Evolutionary conservation across 2,113 vertebrate species (phyloP).

Genomic region (Ranitomeya variabilis): DNA sequence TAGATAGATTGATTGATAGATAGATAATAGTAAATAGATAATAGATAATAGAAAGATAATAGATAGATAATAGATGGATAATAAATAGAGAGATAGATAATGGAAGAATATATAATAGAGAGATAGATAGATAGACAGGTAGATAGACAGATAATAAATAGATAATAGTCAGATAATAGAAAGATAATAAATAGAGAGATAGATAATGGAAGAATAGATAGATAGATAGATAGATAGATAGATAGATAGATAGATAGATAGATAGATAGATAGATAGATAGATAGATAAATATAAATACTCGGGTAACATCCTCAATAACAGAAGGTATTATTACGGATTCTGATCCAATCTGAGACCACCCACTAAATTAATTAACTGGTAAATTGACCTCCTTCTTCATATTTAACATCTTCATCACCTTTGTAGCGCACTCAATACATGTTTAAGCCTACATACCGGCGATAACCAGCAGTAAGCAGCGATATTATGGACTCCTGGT

Average conservation of each 20-base stretch:
- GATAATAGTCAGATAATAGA: background rate
- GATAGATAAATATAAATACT: background rate
- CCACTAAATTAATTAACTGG: slow-evolving; percentile 35
- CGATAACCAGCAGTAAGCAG: background rate
- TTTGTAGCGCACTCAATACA: background rate
- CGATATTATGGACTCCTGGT: background rate
- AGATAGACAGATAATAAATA: background rate
- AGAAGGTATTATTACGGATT: background rate
- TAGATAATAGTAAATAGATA: too few relatives aligned
- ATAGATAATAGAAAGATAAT: background rate
- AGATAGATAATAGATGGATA: background rate
- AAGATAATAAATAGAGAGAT: background rate
- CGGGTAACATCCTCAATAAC: background rate
- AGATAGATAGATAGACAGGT: background rate
- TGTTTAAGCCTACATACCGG: background rate
- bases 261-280: background rate
- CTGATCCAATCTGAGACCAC: slow-evolving; percentile 20
- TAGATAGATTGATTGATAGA: background rate
- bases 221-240: background rate
- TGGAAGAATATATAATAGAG: background rate
- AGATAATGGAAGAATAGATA: background rate
- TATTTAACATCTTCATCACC: background rate
- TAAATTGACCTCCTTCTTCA: background rate
- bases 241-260: background rate
- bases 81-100: background rate